Evolutionary conservation across 1,140 invertebrate species (phyloP).

Genomic region (Drosophila rhopaloa): DNA sequence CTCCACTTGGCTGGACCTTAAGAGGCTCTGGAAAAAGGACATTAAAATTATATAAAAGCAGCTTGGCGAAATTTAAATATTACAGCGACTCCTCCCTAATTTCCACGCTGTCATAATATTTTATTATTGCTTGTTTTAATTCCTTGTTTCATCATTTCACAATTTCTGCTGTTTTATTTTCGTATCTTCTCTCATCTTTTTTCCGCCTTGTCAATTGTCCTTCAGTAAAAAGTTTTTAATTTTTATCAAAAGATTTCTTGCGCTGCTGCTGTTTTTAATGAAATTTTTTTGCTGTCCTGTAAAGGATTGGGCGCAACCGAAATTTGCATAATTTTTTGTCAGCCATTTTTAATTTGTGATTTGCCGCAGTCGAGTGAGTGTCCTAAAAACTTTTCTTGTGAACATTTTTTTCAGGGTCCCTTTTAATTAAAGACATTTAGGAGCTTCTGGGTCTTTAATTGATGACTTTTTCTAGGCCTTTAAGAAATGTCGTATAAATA

Average conservation of each 20-base stretch:
- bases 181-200: conserved; percentile 8
- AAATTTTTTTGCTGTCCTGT: conserved; percentile 64
- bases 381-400: conserved; percentile 62
- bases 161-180: conserved; percentile 51
- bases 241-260: conserved; percentile 77
- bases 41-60: conserved; percentile 73
- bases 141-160: conserved; percentile 75
- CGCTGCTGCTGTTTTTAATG: conserved; percentile 71
- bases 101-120: conserved; percentile 72
- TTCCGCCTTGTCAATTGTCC: conserved; percentile 67
- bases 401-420: background rate
- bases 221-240: conserved; percentile 74
- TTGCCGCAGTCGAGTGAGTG: conserved; percentile 39
- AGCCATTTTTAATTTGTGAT: conserved; percentile 77
- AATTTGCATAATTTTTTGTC: conserved; percentile 76
- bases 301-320: conserved; percentile 62
- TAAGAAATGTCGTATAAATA: too few relatives aligned
- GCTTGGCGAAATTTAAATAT: conserved; percentile 78
- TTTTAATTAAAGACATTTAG: conserved; percentile 34
- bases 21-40: conserved; percentile 49
- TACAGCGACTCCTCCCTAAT: conserved; percentile 33
- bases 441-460: background rate
- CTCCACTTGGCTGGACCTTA: conserved; percentile 50
- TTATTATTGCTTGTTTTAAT: conserved; percentile 83
- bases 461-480: background rate